Evolutionary conservation across 2,797 vertebrate genomes (phyloP), one percentile per base, ranked within the genome.

Genomic region (Phaenicophaeus curvirostris): DNA sequence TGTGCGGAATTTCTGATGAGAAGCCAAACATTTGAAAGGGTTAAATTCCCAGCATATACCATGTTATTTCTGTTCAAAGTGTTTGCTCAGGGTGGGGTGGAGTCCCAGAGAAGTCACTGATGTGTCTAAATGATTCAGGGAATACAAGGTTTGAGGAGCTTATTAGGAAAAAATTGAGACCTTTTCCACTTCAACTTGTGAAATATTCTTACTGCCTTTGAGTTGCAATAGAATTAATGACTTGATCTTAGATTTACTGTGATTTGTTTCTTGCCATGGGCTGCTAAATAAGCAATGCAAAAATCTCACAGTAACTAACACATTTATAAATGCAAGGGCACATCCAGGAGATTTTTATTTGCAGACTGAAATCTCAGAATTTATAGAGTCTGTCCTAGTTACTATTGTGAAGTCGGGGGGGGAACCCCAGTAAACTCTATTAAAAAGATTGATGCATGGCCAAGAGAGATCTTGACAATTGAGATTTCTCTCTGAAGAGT

Each of bases 361-460:
- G 42, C 69, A 91, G 55, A 67, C 28, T 30, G 50, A 93, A 94
- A 93, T 84, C 66, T 50, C 41, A 68, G 61, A 96, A 94, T 96
- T 93, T 91, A 65, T 83, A 74, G 74, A 88, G n/a, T 91, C 77
- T 90, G 20, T 87, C 48, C 86, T 90, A 82, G 78, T 85, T 89
- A 85, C 63, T 91, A 18, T 76, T 90, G 58, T 78, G 63, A 88
- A 79, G 39, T n/a, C n/a, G n/a, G n/a, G n/a, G n/a, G n/a, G n/a
- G n/a, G n/a, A n/a, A n/a, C n/a, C 48, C 4, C 48, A 48, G 41
- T 89, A 59, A 93, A 90, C 39, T 92, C 76, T 84, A 77, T 91
- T 95, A 93, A 94, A 90, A 90, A 85, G 91, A 96, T 92, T 89
- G 74, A 95, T 94, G 59, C 13, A 33, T 88, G 84, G 28, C 73